Evolutionary conservation across 2,888 invertebrate species (phyloP).

Genomic region (Coremacera marginata): DNA sequence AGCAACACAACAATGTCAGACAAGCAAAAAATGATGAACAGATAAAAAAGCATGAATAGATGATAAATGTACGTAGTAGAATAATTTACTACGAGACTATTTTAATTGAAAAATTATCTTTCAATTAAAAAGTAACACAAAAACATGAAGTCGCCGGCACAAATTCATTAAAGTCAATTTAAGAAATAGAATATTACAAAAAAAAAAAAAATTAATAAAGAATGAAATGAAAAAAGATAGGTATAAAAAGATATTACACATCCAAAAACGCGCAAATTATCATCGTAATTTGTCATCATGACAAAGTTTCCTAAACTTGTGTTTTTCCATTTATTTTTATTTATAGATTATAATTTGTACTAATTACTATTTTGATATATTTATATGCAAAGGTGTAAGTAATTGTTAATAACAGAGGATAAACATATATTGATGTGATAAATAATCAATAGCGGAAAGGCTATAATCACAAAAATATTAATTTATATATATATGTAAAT

Average conservation of each 20-base stretch:
- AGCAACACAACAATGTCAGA: too few species aligned
- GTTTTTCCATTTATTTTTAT: too few species aligned
- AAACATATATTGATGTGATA: too few species aligned
- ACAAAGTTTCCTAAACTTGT: conserved; percentile 4
- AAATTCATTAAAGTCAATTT: not conserved
- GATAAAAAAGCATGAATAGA: too few species aligned
- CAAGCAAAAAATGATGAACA: too few species aligned
- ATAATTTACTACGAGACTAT: not conserved
- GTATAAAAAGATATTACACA: too few species aligned
- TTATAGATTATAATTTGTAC: conserved; percentile 12
- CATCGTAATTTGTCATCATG: not conserved
- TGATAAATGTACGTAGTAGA: too few species aligned
- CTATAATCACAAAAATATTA: not conserved
- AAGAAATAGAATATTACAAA: not conserved
- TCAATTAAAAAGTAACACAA: not conserved
- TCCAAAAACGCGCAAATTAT: not conserved
- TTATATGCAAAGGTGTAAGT: not conserved
- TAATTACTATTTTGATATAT: not conserved
- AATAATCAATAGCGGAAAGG: not conserved
- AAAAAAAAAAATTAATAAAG: too few species aligned
- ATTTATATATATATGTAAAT: not conserved
- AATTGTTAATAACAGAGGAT: not conserved
- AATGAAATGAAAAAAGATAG: too few species aligned
- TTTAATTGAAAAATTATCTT: not conserved
- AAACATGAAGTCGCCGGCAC: not conserved